Evolutionary conservation across 2,888 invertebrate genomes (phyloP).

Genomic region (Lydus trimaculatus): DNA sequence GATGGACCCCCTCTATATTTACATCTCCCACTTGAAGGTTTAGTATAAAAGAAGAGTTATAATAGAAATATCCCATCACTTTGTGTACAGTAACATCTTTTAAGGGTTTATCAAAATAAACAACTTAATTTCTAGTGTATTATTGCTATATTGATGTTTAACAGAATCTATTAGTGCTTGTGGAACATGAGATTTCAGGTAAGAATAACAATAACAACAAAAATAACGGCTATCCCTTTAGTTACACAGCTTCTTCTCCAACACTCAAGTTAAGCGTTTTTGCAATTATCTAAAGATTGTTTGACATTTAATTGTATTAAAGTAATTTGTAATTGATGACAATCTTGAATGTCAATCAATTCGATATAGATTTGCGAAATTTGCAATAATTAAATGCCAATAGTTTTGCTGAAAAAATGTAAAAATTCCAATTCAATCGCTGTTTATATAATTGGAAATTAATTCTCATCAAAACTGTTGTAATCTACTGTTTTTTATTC

Average conservation of each 20-base stretch:
- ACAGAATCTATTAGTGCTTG: slow-evolving; percentile 25
- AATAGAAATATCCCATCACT: slow-evolving; percentile 54
- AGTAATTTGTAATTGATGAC: slow-evolving; percentile 18
- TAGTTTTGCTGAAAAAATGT: not conserved
- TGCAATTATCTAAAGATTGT: not conserved
- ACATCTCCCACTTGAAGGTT: slow-evolving; percentile 52
- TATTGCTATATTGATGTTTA: slow-evolving; percentile 36
- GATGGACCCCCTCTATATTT: slow-evolving; percentile 48
- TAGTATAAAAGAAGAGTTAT: slow-evolving; percentile 56
- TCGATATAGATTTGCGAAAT: not conserved
- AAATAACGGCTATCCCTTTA: not conserved
- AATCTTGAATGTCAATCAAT: not conserved
- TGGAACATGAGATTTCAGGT: slow-evolving; percentile 43
- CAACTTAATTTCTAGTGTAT: slow-evolving; percentile 35
- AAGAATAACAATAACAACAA: slow-evolving; percentile 14
- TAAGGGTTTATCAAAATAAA: slow-evolving; percentile 32
- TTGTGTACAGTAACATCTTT: slow-evolving; percentile 46
- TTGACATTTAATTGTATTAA: slow-evolving; percentile 20
- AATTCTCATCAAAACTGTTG: not conserved
- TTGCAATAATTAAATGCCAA: not conserved
- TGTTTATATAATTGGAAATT: not conserved
- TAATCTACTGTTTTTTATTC: too few relatives aligned
- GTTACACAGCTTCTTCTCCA: too few relatives aligned
- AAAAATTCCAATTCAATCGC: not conserved
- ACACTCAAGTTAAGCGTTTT: not conserved